Evolutionary conservation across 2,113 vertebrate genomes (phyloP), one percentile per base, ranked within the genome.

Genomic region (Tetrao urogallus): DNA sequence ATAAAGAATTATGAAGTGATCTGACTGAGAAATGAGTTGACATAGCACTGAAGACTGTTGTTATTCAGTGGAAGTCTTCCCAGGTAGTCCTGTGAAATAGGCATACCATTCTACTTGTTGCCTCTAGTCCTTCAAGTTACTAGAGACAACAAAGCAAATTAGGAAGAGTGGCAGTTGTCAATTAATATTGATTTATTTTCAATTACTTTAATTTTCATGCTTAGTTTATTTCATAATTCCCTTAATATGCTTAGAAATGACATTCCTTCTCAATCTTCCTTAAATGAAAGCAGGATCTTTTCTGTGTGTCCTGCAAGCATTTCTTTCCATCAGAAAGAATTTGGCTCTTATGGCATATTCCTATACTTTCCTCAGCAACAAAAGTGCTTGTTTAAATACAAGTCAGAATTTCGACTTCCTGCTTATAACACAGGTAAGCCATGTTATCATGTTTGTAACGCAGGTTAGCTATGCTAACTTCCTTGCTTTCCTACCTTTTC

Each of bases 171-270:
- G 36, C 86, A 94, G 67, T 43, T 92, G 67, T 82, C 83, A 90
- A 93, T 92, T 93, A 91, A 42, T 86, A 57, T 66, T 87, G 34
- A 88, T 90, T 94, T 94, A 67, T 93, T 92, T 86, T 86, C 14
- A 89, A 80, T 89, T 87, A 82, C 73, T 95, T 90, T 57, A 36
- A 84, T 93, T 94, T 93, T 72, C 63, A 82, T 76, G 61, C n/a
- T 38, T 75, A 82, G 80, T 94, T 94, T 78, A 40, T 50, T 95
- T 85, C 76, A 87, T 85, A 94, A 94, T 94, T 84, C 21, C 27
- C 11, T 77, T 89, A 93, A 92, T 78, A 86, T n/a, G 78, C 61
- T 69, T 95, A 57, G 92, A 95, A 88, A 95, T 88, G 56, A 16
- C 32, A 76, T 93, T 89, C 90, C 22, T 57, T 91, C 66, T 75